Percentiles rank a stretch among this genome's conserved stretches.
These are phyloP conservation scores for Nasua narica DNA, from an alignment of 2,797 vertebrate species.

Conservation along the genomic window DNA sequence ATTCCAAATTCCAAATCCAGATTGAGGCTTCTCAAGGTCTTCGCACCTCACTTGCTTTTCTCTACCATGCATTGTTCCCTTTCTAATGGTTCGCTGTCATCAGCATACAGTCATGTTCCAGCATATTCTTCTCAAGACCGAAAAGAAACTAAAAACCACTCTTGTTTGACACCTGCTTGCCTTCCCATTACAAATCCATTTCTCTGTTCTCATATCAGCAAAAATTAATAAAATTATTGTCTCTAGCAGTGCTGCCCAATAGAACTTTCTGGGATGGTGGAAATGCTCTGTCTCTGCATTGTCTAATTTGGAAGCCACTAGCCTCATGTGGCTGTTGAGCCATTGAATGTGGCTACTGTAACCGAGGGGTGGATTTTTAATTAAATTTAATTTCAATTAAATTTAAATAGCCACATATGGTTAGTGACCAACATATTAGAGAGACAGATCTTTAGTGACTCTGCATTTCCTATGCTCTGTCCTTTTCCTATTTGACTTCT, in stretches of 20 bases:
- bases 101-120: too few relatives aligned
- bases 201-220: background rate
- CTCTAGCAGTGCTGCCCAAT: background rate
- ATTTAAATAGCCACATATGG: background rate
- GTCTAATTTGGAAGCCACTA: background rate
- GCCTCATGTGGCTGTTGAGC: background rate
- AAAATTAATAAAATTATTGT: background rate
- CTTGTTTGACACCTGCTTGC: background rate
- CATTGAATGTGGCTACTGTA: background rate
- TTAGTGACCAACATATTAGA: background rate
- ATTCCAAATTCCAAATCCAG: too few relatives aligned
- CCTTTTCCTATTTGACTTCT: background rate
- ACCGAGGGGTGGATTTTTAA: background rate
- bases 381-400: background rate
- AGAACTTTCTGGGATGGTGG: background rate
- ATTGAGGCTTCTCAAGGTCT: background rate
- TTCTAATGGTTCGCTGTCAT: background rate
- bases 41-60: background rate
- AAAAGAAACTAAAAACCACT: background rate
- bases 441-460: background rate
- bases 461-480: background rate
- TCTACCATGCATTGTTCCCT: background rate
- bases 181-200: background rate
- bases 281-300: background rate
- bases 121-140: background rate